A percentile compares a stretch with the other conserved stretches of the same genome.
Conservation (phyloP, 2,888 invertebrate species). For the Epinotia ramella region DNA sequence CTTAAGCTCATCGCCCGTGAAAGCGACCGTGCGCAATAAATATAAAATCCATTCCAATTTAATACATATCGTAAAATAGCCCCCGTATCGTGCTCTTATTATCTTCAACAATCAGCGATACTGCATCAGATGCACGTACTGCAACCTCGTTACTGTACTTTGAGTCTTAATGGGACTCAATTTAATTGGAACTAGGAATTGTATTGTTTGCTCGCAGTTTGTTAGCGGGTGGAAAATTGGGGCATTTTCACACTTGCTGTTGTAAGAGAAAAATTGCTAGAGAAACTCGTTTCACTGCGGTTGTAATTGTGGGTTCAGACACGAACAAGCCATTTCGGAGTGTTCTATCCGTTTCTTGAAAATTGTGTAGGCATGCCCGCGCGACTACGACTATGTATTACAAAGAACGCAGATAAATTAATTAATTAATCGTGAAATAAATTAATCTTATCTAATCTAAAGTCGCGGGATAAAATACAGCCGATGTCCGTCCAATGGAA, state of each 20-base stretch:
- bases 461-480: no score
- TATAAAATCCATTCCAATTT: neutral
- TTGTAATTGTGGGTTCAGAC: neutral
- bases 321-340: neutral
- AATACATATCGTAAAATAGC: neutral
- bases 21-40: neutral
- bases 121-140: neutral
- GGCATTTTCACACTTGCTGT: neutral
- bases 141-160: neutral
- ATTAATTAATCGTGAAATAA: no score
- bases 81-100: neutral
- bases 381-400: no score
- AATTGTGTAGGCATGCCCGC: no score
- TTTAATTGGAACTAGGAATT: constrained; percentile 6
- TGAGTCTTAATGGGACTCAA: neutral
- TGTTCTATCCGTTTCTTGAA: no score
- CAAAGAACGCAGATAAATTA: no score
- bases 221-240: neutral
- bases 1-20: no score
- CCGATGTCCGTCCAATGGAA: no score
- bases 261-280: neutral
- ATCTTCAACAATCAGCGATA: constrained; percentile 2
- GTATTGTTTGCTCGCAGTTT: neutral
- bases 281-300: neutral
- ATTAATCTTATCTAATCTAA: no score